Conservation (phyloP, 2,113 vertebrate species). For the Hydrochoerus hydrochaeris region DNA sequence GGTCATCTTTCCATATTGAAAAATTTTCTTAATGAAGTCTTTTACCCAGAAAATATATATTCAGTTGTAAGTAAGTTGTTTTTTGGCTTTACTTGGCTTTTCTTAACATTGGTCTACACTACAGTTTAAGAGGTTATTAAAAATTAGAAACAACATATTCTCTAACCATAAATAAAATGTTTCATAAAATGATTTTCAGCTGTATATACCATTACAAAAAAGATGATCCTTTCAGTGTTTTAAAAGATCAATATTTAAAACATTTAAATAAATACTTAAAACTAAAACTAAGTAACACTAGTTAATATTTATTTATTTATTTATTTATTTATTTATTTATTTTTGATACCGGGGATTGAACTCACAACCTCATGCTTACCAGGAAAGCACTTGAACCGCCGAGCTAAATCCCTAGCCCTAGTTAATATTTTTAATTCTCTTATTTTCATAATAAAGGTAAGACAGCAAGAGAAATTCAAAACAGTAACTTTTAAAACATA, state of each 20-base stretch:
- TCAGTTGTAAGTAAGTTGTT: not conserved
- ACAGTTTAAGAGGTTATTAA: not conserved
- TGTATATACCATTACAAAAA: constrained; percentile 12
- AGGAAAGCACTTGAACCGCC: no score
- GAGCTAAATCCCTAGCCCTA: no score
- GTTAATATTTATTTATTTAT: not conserved
- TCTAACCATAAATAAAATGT: constrained; percentile 28
- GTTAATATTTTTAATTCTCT: constrained; percentile 14
- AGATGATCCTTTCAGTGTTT: not conserved
- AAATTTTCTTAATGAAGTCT: not conserved
- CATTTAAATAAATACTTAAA: constrained; percentile 13
- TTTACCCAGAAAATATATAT: not conserved
- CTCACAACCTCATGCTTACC: no score
- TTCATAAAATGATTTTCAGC: not conserved
- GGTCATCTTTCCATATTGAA: constrained; percentile 4
- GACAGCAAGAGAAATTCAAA: not conserved
- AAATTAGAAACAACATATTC: constrained; percentile 13
- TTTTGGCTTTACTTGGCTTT: not conserved
- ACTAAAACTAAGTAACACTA: constrained; percentile 51
- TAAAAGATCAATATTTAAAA: constrained; percentile 4
- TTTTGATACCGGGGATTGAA: no score
- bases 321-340: no score
- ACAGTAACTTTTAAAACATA: not conserved
- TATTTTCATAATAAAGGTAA: not conserved
- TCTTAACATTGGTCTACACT: not conserved